Evolutionary conservation across 2,797 vertebrate genomes (phyloP).

Genomic region (Thunnus albacares): DNA sequence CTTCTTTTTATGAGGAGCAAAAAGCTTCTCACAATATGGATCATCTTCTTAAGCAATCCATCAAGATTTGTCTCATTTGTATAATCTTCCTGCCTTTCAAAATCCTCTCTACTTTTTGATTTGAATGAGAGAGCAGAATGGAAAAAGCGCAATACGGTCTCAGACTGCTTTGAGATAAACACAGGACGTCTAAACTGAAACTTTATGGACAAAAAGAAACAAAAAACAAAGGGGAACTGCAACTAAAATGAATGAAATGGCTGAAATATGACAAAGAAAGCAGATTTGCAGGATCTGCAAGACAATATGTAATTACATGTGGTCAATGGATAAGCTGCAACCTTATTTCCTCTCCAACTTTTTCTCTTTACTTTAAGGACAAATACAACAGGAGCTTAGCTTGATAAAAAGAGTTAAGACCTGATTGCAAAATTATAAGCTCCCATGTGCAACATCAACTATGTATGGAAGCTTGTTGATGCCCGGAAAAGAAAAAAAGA

Average conservation of each 20-base stretch:
- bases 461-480: neutral
- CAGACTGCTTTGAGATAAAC: constrained; percentile 21
- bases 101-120: constrained; percentile 12
- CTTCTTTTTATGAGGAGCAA: constrained; percentile 18
- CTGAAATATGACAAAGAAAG: neutral
- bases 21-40: constrained; percentile 48
- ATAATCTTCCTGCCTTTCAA: constrained; percentile 53
- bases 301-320: neutral
- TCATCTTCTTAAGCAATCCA: constrained; percentile 57
- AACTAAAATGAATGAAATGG: neutral
- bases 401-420: neutral
- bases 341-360: neutral
- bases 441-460: neutral
- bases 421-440: neutral
- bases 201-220: neutral
- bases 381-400: neutral
- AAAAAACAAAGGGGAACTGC: constrained; percentile 5
- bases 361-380: neutral
- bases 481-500: neutral
- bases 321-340: neutral
- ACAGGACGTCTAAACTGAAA: constrained; percentile 6
- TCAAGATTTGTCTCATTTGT: constrained; percentile 70
- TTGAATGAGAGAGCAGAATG: neutral
- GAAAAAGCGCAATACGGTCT: constrained; percentile 15
- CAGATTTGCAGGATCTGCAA: neutral